Percentiles rank a stretch among this genome's conserved stretches.
phyloP scores from a whole-genome alignment of 92 coral and sea anemone species.

The Umimayanthus chanpuru region DNA sequence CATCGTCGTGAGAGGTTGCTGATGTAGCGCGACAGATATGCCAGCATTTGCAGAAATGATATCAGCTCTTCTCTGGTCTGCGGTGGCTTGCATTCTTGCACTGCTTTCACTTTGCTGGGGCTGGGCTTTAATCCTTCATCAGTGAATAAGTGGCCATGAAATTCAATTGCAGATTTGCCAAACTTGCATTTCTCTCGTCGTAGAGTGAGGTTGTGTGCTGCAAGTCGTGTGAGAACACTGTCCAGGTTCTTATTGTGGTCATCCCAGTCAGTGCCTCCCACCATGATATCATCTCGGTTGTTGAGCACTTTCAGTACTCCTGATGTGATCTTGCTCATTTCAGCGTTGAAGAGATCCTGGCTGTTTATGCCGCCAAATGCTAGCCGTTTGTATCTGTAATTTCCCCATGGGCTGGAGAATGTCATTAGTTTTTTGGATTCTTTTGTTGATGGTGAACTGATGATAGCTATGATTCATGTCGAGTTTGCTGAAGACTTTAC shows the following conservation, averaged over 20 bases:
- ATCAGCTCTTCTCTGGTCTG: too few species aligned
- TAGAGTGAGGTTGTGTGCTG: too few species aligned
- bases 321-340: conserved; percentile 17
- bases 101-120: too few species aligned
- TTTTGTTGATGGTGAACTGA: conserved; percentile 19
- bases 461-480: conserved; percentile 16
- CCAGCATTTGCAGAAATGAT: too few species aligned
- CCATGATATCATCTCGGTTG: conserved; percentile 68
- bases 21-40: too few species aligned
- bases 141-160: too few species aligned
- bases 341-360: conserved; percentile 38
- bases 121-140: too few species aligned
- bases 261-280: conserved; percentile 59
- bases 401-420: conserved; percentile 57
- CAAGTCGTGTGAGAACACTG: conserved; percentile 35
- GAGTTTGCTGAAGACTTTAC: conserved; percentile 40
- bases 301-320: conserved; percentile 54
- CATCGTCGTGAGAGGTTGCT: too few species aligned
- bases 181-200: too few species aligned
- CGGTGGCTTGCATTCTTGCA: too few species aligned
- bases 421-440: conserved; percentile 56
- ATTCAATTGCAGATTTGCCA: too few species aligned
- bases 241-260: conserved; percentile 58
- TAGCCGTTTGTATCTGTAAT: conserved; percentile 56
- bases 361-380: conserved; percentile 39